Base-by-base conservation (phyloP, 2,888 invertebrate species). In the Pseudococcus longispinus region DNA sequence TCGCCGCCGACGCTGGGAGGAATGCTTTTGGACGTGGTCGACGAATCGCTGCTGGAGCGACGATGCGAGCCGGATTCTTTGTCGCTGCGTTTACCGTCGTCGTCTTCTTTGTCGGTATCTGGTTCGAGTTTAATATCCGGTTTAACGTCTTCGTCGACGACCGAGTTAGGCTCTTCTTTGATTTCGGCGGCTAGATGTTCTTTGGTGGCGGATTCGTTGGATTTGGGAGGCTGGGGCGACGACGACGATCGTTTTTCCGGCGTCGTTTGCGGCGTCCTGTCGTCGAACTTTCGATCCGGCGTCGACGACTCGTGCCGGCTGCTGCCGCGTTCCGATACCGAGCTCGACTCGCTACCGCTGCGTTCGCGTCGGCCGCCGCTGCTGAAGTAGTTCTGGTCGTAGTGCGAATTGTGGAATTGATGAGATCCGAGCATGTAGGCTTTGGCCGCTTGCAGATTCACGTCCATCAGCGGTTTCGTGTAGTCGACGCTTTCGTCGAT, bases 401-500 rank as follows among this genome's bases (percentile, higher is more conserved):
- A 74, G 37, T 83, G 83, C n/a, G 86, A 86, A 20, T 87, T 83
- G 37, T 84, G 74, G 74, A 29, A 83, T 65, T 74, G 96, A 96
- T 90, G 96, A 96, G 90, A 96, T 96, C 37, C 96, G 96, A 90
- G 96, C 96, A 88, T 96, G 92, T 90, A 96, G 96, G 85, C 96
- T 92, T 93, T 20, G 90, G 87, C 90, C n/a, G 89, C 89, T 89
- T 91, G 92, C 84, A 89, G 89, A 42, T 88, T 94, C 2, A 95
- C 94, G 90, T 97, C 97, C 88, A 97, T 96, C 88, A 97, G 91
- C 0, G 97, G 97, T 91, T 97, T 97, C 5, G 97, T 97, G 90
- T 97, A 97, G 91, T 97, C 97, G 88, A 96, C 96, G 91, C 95
- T 96, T 91, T 97, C 97, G 90, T 97, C 97, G 90, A 97, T 97